Conservation (phyloP, 2,888 invertebrate genomes). For the Myathropa florea region DNA sequence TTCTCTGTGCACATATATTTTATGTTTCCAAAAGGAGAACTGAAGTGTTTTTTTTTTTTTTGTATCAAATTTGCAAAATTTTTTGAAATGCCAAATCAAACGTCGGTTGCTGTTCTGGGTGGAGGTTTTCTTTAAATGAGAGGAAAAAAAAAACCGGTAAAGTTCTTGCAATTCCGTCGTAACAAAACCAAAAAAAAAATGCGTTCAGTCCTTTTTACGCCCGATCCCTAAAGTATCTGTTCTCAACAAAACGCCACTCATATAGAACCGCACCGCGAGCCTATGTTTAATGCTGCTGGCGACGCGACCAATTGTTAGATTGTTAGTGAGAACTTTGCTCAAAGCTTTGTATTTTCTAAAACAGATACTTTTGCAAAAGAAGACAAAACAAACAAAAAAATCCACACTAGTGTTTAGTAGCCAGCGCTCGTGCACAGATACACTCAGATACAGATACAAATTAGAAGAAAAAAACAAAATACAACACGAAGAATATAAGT, state of each 20-base stretch:
- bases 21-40: neutral
- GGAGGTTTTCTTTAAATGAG: neutral
- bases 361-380: constrained; percentile 61
- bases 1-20: constrained; percentile 9
- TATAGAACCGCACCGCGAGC: constrained; percentile 42
- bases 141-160: neutral
- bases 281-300: constrained; percentile 58
- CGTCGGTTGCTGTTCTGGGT: neutral
- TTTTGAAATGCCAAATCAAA: neutral
- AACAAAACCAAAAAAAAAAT: neutral
- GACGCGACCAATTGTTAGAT: constrained; percentile 70
- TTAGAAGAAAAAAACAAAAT: constrained; percentile 32
- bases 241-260: neutral
- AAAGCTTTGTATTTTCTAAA: constrained; percentile 59
- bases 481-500: neutral
- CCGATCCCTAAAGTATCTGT: constrained; percentile 21
- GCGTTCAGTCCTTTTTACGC: constrained; percentile 18
- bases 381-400: neutral
- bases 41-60: neutral
- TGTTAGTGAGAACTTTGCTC: constrained; percentile 62
- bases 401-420: constrained; percentile 10
- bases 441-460: constrained; percentile 46
- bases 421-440: constrained; percentile 24
- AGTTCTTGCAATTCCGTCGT: neutral
- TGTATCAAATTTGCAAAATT: neutral